Evolutionary conservation across 1,140 invertebrate species (phyloP).

Genomic region (Heliconius hewitsoni): DNA sequence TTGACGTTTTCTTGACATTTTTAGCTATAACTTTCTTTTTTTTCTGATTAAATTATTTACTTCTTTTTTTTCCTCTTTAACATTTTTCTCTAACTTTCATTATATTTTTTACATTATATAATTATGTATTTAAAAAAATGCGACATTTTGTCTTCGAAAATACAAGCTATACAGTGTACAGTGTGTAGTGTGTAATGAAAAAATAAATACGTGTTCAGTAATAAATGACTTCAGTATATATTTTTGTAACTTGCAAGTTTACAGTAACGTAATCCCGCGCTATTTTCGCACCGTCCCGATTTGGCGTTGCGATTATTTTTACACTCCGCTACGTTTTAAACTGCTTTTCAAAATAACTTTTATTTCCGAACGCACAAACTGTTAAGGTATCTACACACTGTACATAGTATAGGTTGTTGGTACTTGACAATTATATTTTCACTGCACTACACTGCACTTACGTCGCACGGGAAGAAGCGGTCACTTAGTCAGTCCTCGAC

Average conservation of each 20-base stretch:
- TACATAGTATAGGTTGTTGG: constrained; percentile 37
- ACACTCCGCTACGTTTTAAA: constrained; percentile 39
- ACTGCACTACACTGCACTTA: constrained; percentile 73
- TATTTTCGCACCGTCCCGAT: constrained; percentile 62
- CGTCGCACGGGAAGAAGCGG: constrained; percentile 77
- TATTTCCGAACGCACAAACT: constrained; percentile 48
- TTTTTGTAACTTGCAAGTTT: constrained; percentile 34
- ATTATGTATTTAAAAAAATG: too few relatives aligned
- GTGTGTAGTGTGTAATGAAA: constrained; percentile 60
- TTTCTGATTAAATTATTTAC: too few relatives aligned
- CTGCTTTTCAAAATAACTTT: constrained; percentile 17
- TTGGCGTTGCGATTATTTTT: constrained; percentile 65
- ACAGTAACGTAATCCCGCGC: constrained; percentile 72
- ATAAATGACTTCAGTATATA: constrained; percentile 7
- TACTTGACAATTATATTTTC: constrained; percentile 13
- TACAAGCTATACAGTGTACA: constrained; percentile 48
- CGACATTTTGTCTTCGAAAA: background rate
- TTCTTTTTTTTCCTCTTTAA: too few relatives aligned
- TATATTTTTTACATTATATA: too few relatives aligned
- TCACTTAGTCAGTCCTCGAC: constrained; percentile 67
- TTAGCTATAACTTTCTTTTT: too few relatives aligned
- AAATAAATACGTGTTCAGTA: constrained; percentile 21
- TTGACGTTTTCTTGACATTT: too few relatives aligned
- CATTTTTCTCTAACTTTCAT: too few relatives aligned
- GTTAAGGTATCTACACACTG: constrained; percentile 50